These are phyloP conservation scores for Solen grandis DNA, from an alignment of 1,140 invertebrate species.

Conservation along the genomic window DNA sequence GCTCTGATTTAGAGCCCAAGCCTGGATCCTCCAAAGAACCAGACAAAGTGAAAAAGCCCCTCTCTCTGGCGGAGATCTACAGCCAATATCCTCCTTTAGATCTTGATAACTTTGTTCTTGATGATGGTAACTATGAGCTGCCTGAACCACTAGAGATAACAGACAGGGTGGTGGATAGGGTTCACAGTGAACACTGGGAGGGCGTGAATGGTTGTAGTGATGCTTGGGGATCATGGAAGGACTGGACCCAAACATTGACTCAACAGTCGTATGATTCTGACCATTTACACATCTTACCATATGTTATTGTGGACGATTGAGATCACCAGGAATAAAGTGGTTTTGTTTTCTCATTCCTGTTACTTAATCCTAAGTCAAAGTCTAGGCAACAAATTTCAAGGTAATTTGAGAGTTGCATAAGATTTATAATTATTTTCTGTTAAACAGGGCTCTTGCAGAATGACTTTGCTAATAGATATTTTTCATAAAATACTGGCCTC, in stretches of 20 bases:
- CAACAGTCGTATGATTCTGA: constrained; percentile 87
- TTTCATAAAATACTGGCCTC: too few relatives aligned
- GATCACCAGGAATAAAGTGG: constrained; percentile 12
- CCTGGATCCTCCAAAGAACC: constrained; percentile 26
- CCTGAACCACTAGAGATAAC: constrained; percentile 69
- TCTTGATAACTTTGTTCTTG: constrained; percentile 82
- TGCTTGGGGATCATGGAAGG: constrained; percentile 85
- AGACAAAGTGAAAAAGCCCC: constrained; percentile 22
- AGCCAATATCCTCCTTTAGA: constrained; percentile 85
- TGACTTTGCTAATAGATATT: too few relatives aligned
- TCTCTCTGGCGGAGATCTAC: constrained; percentile 72
- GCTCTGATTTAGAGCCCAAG: neutral
- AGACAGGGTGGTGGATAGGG: constrained; percentile 79
- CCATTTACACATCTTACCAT: constrained; percentile 92
- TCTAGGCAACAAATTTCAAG: too few relatives aligned
- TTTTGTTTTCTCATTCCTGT: too few relatives aligned
- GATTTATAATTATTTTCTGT: too few relatives aligned
- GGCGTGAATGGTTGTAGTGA: constrained; percentile 86
- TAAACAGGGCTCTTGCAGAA: too few relatives aligned
- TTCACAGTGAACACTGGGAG: constrained; percentile 81
- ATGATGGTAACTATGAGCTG: constrained; percentile 65
- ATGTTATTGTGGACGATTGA: constrained; percentile 90
- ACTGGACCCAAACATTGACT: constrained; percentile 91
- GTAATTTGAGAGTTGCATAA: too few relatives aligned
- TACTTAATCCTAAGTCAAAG: too few relatives aligned